Base-by-base conservation (phyloP, 2,113 vertebrate genomes). In the Meleagris gallopavo region DNA sequence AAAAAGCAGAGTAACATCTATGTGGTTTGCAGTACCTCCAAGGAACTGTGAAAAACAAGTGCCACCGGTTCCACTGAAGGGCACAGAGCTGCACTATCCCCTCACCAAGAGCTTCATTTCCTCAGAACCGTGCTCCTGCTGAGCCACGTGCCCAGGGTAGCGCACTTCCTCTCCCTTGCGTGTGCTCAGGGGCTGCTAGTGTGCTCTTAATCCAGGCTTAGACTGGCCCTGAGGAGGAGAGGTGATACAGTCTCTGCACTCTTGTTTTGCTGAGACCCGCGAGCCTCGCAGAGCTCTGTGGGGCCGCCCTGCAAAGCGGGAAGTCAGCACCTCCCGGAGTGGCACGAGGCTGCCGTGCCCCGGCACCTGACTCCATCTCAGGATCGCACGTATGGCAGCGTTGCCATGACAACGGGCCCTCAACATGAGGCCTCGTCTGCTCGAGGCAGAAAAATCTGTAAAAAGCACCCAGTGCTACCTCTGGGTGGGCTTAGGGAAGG, bases 401-500 rank as follows among this genome's bases (percentile, higher is more conserved):
- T 20, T 65, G 75, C 29, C 30, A 13, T n/a, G 27, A 34, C 22
- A 15, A 11, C 19, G 8, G 6, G 32, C 16, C 15, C 2, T 9
- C 12, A 13, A 22, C 2, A 2, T 10, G 27, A 12, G 34, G 27
- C 8, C 4, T 57, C 17, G 30, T 16, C 30, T 57, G 18, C 40
- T 11, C 32, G 48, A 4, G 6, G 12, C 3, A 6, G 19, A 13
- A 29, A 11, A 13, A 24, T 25, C 11, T 1, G 5, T 3, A 14
- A 3, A 5, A 13, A 32, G 1, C 13, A 1, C 2, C 9, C 13
- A 7, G 6, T 41, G 13, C 6, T 24, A 29, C 15, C 2, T 4
- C 7, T 0, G 27, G 19, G 9, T 1, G 1, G 73, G 16, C 17
- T 3, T 1, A 0, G 25, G 12, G 7, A 21, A 1, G 15, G 9